Evolutionary conservation across 2,888 invertebrate genomes (phyloP).

Genomic region (Actias luna): DNA sequence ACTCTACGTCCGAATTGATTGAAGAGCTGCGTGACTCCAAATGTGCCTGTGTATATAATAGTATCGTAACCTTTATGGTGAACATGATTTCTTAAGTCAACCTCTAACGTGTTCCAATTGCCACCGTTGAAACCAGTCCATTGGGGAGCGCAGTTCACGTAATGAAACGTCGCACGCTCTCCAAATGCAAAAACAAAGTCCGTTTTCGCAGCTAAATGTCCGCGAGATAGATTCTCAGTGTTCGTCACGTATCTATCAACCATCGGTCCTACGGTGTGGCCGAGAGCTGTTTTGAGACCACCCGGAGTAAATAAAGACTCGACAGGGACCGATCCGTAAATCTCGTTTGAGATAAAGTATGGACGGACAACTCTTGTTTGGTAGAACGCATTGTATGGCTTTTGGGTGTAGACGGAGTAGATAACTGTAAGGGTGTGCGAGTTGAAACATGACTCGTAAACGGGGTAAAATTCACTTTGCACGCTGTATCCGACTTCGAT

Average conservation of each 20-base stretch:
- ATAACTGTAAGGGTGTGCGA: constrained; percentile 45
- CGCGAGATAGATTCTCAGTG: constrained; percentile 75
- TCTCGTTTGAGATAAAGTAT: constrained; percentile 54
- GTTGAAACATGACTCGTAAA: constrained; percentile 69
- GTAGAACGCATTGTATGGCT: constrained; percentile 64
- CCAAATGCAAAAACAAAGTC: constrained; percentile 83
- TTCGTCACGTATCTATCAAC: constrained; percentile 65
- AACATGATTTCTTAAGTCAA: constrained; percentile 63
- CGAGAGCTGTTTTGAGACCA: constrained; percentile 53
- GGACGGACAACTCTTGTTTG: constrained; percentile 64
- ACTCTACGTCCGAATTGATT: constrained; percentile 58
- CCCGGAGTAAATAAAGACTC: constrained; percentile 56
- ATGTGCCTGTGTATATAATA: constrained; percentile 83
- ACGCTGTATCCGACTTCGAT: constrained; percentile 68
- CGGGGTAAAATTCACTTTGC: constrained; percentile 50
- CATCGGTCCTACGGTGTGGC: constrained; percentile 47
- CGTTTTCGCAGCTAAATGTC: constrained; percentile 84
- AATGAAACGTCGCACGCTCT: constrained; percentile 84
- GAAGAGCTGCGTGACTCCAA: constrained; percentile 77
- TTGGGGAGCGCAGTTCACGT: constrained; percentile 85
- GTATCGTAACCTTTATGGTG: constrained; percentile 54
- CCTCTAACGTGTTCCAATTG: constrained; percentile 82
- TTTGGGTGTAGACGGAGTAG: constrained; percentile 68
- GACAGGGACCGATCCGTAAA: constrained; percentile 51
- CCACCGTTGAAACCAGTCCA: constrained; percentile 84